These are phyloP conservation scores for Adineta ricciae DNA, from an alignment of 2,888 invertebrate species.

Conservation along the genomic window DNA sequence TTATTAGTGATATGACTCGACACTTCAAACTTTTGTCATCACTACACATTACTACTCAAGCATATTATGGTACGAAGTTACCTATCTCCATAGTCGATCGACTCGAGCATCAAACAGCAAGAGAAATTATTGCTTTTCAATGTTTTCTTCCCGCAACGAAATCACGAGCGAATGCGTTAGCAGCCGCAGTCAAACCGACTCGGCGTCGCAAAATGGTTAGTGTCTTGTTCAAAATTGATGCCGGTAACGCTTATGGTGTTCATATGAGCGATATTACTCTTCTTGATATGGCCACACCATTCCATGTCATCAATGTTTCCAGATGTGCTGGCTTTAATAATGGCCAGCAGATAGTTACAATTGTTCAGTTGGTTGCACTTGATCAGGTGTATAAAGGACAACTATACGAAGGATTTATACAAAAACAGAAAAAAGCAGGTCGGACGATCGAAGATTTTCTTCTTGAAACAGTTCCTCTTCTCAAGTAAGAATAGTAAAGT, in stretches of 20 bases:
- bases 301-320: neutral
- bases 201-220: neutral
- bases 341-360: neutral
- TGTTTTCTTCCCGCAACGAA: neutral
- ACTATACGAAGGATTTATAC: neutral
- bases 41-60: neutral
- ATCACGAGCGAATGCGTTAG: neutral
- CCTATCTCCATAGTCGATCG: neutral
- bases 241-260: neutral
- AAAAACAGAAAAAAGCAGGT: neutral
- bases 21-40: neutral
- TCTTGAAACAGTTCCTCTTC: neutral
- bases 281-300: neutral
- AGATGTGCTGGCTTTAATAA: neutral
- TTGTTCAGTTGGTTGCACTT: neutral
- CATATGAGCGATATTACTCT: neutral
- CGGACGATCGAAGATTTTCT: neutral
- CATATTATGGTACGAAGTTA: neutral
- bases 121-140: neutral
- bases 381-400: neutral
- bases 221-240: neutral
- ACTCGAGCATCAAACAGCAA: neutral
- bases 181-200: neutral
- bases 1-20: neutral
- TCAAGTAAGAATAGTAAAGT: neutral